phyloP scores from a whole-genome alignment of 2,113 vertebrate genomes.

The Paracanthobrama guichenoti region DNA sequence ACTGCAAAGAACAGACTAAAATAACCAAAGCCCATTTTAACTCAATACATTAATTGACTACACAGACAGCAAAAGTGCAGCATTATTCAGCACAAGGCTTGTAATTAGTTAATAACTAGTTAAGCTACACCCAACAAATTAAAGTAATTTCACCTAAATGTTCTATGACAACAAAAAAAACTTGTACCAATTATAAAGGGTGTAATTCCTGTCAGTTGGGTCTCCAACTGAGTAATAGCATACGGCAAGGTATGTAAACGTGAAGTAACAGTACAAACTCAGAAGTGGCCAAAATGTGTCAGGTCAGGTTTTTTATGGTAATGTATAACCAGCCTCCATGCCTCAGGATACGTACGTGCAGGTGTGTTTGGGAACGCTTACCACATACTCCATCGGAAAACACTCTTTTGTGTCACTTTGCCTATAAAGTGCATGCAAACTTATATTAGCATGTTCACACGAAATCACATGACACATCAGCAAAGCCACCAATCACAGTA shows the following conservation, averaged over 20 bases:
- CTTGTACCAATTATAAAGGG: conserved; percentile 22
- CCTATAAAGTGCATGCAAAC: conserved; percentile 74
- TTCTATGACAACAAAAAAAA: not conserved
- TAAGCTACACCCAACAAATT: not conserved
- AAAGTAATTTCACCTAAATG: not conserved
- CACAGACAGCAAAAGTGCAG: not conserved
- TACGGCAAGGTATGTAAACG: not conserved
- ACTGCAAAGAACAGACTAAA: not conserved
- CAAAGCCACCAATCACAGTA: conserved; percentile 11
- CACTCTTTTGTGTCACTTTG: conserved; percentile 68
- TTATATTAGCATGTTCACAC: conserved; percentile 56
- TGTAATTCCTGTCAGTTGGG: conserved; percentile 43
- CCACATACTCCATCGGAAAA: conserved; percentile 77
- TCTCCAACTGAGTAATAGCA: not conserved
- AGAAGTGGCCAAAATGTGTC: not conserved
- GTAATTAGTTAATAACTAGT: not conserved
- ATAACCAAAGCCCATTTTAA: not conserved
- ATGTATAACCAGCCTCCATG: conserved; percentile 56
- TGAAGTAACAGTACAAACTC: not conserved
- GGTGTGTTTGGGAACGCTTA: conserved; percentile 66
- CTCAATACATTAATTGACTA: not conserved
- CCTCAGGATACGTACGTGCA: conserved; percentile 43
- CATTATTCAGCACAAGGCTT: not conserved
- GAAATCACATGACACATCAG: conserved; percentile 18
- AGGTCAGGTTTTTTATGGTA: conserved; percentile 13